phyloP scores from a whole-genome alignment of 2,888 invertebrate genomes.

The Agriopis aurantiaria region DNA sequence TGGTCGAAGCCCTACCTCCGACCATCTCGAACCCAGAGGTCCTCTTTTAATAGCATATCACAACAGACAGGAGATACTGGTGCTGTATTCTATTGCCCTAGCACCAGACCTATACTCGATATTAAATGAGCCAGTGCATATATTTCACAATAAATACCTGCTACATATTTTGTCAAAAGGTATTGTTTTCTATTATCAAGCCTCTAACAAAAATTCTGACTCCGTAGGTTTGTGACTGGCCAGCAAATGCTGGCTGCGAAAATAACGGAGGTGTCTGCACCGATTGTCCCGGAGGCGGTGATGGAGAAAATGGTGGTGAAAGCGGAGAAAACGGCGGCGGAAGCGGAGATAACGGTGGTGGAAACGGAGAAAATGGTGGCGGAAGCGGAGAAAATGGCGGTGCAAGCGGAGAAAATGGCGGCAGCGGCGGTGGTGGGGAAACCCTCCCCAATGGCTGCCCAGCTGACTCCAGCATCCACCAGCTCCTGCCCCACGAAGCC shows the following conservation, averaged over 20 bases:
- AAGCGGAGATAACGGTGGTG: neutral
- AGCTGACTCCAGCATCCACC: slow-evolving; percentile 49
- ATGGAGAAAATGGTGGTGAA: slow-evolving; percentile 15
- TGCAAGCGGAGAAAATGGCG: neutral
- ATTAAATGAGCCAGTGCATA: no score
- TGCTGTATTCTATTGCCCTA: no score
- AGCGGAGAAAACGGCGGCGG: slow-evolving; percentile 7
- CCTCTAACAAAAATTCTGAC: neutral
- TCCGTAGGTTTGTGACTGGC: slow-evolving; percentile 8
- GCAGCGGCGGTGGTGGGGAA: neutral
- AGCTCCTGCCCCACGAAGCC: slow-evolving; percentile 60
- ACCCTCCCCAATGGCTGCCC: slow-evolving; percentile 58
- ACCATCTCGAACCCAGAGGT: no score
- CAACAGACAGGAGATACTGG: no score
- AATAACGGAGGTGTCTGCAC: neutral
- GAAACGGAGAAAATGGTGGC: slow-evolving; percentile 31
- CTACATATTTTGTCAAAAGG: slow-evolving; percentile 1
- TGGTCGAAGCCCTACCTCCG: no score
- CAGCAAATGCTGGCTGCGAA: neutral
- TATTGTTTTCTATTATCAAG: neutral
- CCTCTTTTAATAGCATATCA: no score
- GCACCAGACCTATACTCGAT: no score
- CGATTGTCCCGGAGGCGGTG: neutral
- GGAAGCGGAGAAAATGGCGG: slow-evolving; percentile 41
- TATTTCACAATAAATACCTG: no score